These are phyloP conservation scores for Metallyticus violacea DNA, from an alignment of 2,888 invertebrate genomes.

Conservation along the genomic window DNA sequence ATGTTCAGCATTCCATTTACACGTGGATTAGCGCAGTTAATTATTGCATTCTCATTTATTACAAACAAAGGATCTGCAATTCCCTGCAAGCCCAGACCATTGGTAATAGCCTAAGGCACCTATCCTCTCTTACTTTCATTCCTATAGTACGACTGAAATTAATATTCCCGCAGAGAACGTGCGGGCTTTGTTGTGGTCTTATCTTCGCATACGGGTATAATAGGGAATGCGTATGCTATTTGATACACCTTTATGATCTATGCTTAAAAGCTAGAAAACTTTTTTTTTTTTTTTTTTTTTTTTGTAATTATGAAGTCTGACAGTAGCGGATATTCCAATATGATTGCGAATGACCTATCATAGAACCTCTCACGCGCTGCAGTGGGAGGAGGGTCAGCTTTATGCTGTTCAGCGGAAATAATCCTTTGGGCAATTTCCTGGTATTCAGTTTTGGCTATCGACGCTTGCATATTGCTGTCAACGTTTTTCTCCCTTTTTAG, in stretches of 20 bases:
- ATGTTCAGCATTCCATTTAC: not conserved
- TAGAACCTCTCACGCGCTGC: too few relatives aligned
- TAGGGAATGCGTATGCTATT: not conserved
- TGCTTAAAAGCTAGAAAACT: not conserved
- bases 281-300: too few relatives aligned
- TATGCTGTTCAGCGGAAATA: too few relatives aligned
- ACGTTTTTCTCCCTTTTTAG: too few relatives aligned
- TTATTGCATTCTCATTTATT: not conserved
- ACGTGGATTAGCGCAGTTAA: not conserved
- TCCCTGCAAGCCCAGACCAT: not conserved
- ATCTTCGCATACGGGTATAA: not conserved
- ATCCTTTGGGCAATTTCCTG: too few relatives aligned
- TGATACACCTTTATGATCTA: not conserved
- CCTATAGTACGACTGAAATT: not conserved
- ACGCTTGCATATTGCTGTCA: too few relatives aligned
- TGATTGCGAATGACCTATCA: too few relatives aligned
- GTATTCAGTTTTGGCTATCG: too few relatives aligned
- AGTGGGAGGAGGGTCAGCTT: too few relatives aligned
- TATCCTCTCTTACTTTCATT: not conserved
- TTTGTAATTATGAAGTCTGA: too few relatives aligned
- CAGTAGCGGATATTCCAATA: too few relatives aligned
- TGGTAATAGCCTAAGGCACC: not conserved
- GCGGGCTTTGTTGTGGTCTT: not conserved
- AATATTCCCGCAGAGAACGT: not conserved
- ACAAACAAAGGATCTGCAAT: not conserved